Conservation (phyloP, 2,113 vertebrate species). For the Toxotes jaculatrix region DNA sequence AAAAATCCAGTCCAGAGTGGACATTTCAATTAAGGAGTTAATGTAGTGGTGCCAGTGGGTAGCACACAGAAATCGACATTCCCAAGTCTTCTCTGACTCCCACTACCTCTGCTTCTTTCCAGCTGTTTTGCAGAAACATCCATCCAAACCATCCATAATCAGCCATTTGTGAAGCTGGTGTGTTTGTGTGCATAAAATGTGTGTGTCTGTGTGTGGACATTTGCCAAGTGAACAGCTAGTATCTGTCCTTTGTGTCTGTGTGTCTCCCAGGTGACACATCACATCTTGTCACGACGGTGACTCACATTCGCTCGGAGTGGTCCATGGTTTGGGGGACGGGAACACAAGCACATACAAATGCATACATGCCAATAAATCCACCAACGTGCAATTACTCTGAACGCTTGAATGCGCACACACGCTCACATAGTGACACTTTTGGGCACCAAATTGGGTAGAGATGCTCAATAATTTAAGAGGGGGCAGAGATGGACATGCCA, state of each 20-base stretch:
- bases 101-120: slow-evolving; percentile 33
- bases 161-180: slow-evolving; percentile 23
- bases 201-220: slow-evolving; percentile 14
- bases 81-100: slow-evolving; percentile 45
- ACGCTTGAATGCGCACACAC: slow-evolving; percentile 20
- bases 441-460: background rate
- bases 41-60: slow-evolving; percentile 47
- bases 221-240: slow-evolving; percentile 62
- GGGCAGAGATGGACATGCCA: background rate
- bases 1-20: slow-evolving; percentile 22
- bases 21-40: slow-evolving; percentile 50
- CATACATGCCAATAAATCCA: slow-evolving; percentile 5
- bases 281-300: slow-evolving; percentile 61
- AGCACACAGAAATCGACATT: slow-evolving; percentile 54
- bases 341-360: background rate
- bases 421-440: slow-evolving; percentile 5
- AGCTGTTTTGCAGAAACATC: slow-evolving; percentile 60
- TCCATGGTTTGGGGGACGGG: slow-evolving; percentile 14
- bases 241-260: slow-evolving; percentile 51
- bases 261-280: slow-evolving; percentile 70
- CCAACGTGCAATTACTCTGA: slow-evolving; percentile 17
- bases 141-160: slow-evolving; percentile 62
- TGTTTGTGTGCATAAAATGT: slow-evolving; percentile 24
- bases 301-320: slow-evolving; percentile 37
- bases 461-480: slow-evolving; percentile 33